Evolutionary conservation across 2,888 invertebrate species (phyloP), one percentile per base, ranked within the genome.

Genomic region (Zygaena filipendulae): DNA sequence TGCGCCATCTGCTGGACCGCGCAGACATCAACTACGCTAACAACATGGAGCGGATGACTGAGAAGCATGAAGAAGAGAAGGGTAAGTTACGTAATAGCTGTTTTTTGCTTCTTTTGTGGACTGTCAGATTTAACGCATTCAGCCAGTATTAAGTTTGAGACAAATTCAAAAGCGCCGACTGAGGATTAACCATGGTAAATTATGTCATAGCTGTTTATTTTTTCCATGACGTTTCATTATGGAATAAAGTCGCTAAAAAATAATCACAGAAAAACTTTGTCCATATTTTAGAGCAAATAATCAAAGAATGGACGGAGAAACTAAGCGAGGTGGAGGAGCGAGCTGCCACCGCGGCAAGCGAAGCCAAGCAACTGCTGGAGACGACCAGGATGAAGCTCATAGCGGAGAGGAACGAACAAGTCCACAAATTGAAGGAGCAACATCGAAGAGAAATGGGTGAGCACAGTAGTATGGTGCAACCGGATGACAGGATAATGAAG

Each of bases 21-120:
- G 84, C 90, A 30, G 90, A 90, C 49, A 86, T 88, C 60, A 81
- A 81, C 4, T 88, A 91, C 57, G 86, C 88, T 24, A 88, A 88
- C 36, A 85, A 87, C 43, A 79, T 88, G 5, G 90, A 91, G 38
- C 83, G 85, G 39, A 60, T 90, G 50, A 81, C 81, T 9, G 82
- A 84, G 30, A 66, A 83, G 38, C 87, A 87, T 52, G 85, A 87
- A 40, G 74, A 72, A 36, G 88, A 90, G 59, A 71, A 86, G 66
- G 89, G 90, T 90, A 56, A 56, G 40, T 18, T 13, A n/a, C n/a
- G n/a, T n/a, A n/a, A n/a, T n/a, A n/a, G n/a, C n/a, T n/a, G n/a
- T n/a, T n/a, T n/a, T n/a, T n/a, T n/a, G n/a, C n/a, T n/a, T n/a
- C n/a, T n/a, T n/a, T n/a, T n/a, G n/a, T n/a, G n/a, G n/a, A n/a